Base-by-base conservation (phyloP, 2,113 vertebrate genomes). In the Isurus oxyrinchus region DNA sequence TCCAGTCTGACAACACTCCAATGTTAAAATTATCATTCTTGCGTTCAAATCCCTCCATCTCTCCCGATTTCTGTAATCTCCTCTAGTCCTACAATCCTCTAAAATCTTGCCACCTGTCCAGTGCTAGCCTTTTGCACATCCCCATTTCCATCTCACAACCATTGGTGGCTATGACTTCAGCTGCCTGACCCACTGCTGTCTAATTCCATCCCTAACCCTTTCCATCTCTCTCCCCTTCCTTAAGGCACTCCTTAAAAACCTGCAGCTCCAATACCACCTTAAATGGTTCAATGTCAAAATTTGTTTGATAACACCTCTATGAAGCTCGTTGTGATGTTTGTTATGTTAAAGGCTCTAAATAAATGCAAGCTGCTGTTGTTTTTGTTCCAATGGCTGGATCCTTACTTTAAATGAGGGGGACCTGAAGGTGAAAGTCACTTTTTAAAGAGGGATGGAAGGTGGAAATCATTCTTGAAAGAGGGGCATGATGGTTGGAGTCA, bases 381-480 rank as follows among this genome's bases (percentile, higher is more conserved):
- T 72, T 72, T 72, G 27, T 72, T 25, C 27, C 69, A 7, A 72
- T 72, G 6, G 69, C 69, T 35, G 5, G 7, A 5, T 59, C 57
- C 57, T 0, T 66, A 1, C 63, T 66, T 66, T 19, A 66, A 66
- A 31, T 2, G 69, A 31, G 69, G 7, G 8, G 8, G 6, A 1
- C 2, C 72, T 40, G 35, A 40, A 19, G n/a, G n/a, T 81, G n/a
- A 16, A 81, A 84, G 81, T 84, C 40, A 44, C 14, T 16, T n/a
- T 19, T 81, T 81, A 14, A 79, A 13, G 10, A 2, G 11, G 25
- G 10, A 4, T 63, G 59, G 35, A 40, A n/a, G 35, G 31, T 93
- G 21, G 19, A 93, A 61, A 16, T 94, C 35, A 94, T 94, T 94
- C 88, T 59, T 94, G 61, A 94, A 94, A 94, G n/a, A n/a, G 88